These are phyloP conservation scores for Volucella inanis DNA, from an alignment of 2,888 invertebrate genomes.

Conservation along the genomic window DNA sequence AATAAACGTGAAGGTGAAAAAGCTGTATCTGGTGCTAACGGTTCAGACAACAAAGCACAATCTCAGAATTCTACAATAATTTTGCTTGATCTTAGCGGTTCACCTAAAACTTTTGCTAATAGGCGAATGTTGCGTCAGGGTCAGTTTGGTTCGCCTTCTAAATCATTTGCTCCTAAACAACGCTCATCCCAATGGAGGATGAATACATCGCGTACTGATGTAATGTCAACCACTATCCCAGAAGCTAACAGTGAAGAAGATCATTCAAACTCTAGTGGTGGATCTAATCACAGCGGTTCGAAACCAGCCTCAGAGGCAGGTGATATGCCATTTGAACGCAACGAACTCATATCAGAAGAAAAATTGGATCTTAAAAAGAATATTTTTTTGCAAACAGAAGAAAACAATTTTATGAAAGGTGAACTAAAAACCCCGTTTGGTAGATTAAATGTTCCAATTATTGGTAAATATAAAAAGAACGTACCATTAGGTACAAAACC, in stretches of 20 bases:
- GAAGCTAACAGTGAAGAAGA: slow-evolving; percentile 92
- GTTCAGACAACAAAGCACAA: slow-evolving; percentile 67
- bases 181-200: slow-evolving; percentile 83
- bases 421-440: slow-evolving; percentile 78
- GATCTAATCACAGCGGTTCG: slow-evolving; percentile 84
- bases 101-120: slow-evolving; percentile 88
- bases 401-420: slow-evolving; percentile 83
- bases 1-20: slow-evolving; percentile 81
- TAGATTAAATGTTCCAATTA: slow-evolving; percentile 11
- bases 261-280: slow-evolving; percentile 85
- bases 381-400: slow-evolving; percentile 82
- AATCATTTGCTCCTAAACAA: slow-evolving; percentile 85
- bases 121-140: slow-evolving; percentile 85
- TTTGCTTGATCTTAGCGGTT: slow-evolving; percentile 88
- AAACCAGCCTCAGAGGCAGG: slow-evolving; percentile 83
- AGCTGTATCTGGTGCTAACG: slow-evolving; percentile 11
- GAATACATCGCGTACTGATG: slow-evolving; percentile 90
- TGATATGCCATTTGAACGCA: slow-evolving; percentile 63
- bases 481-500: slow-evolving; percentile 13
- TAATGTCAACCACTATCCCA: slow-evolving; percentile 92
- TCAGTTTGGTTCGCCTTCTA: slow-evolving; percentile 85
- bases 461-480: slow-evolving; percentile 38
- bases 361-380: slow-evolving; percentile 81
- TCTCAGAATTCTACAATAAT: slow-evolving; percentile 84
- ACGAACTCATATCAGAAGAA: slow-evolving; percentile 76